Percentiles rank a stretch among this genome's conserved stretches.
These are phyloP conservation scores for Arizona elegans DNA, from an alignment of 2,113 vertebrate genomes.

Conservation along the genomic window DNA sequence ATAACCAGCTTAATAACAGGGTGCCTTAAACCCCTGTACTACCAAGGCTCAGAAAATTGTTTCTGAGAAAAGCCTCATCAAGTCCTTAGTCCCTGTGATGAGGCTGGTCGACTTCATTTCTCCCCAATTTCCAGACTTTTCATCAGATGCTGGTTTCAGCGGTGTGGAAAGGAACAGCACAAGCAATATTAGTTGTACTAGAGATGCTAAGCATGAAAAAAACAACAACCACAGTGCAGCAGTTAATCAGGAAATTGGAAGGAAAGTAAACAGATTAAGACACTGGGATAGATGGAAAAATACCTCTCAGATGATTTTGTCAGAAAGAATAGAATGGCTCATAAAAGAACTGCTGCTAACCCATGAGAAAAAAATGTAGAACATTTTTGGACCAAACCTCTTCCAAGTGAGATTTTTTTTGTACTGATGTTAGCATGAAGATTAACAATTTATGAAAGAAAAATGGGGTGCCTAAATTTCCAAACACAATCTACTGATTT, in stretches of 20 bases:
- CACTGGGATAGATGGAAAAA: not conserved
- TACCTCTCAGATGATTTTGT: not conserved
- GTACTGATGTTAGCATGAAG: not conserved
- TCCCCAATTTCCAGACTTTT: slow-evolving; percentile 36
- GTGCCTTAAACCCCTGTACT: too few species aligned
- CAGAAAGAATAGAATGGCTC: slow-evolving; percentile 1
- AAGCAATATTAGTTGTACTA: not conserved
- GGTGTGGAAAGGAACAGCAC: slow-evolving; percentile 40
- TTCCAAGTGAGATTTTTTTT: not conserved
- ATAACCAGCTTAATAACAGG: too few species aligned
- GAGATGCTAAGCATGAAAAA: not conserved
- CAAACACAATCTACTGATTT: not conserved
- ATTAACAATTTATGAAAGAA: not conserved
- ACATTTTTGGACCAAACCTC: not conserved
- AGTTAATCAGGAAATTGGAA: slow-evolving; percentile 1
- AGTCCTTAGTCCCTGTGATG: slow-evolving; percentile 53
- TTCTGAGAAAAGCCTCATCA: slow-evolving; percentile 51
- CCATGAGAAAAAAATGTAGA: not conserved
- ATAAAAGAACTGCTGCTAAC: not conserved
- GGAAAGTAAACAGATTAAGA: not conserved
- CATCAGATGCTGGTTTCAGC: slow-evolving; percentile 23
- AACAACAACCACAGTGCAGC: not conserved
- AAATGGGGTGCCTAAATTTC: not conserved
- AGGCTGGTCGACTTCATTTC: slow-evolving; percentile 36
- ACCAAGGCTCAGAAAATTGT: too few species aligned